Conservation (phyloP, 2,888 invertebrate species). For the Coremacera marginata region DNA sequence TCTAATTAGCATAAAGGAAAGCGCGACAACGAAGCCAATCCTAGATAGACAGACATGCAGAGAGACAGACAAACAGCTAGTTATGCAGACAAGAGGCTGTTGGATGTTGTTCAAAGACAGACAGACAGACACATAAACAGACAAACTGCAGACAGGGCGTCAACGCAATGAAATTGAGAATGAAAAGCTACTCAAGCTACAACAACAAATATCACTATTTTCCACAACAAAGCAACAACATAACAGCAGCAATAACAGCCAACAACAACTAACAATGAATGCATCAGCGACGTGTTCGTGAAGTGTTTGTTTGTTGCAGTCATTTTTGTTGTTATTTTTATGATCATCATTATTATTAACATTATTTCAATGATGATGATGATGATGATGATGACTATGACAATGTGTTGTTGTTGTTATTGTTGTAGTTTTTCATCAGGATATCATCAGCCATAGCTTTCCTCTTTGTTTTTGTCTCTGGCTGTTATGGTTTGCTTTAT, state of each 20-base stretch:
- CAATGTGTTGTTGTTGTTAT: constrained; percentile 57
- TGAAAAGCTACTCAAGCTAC: too few relatives aligned
- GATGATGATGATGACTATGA: too few relatives aligned
- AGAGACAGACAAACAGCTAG: constrained; percentile 22
- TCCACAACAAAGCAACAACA: too few relatives aligned
- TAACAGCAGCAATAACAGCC: too few relatives aligned
- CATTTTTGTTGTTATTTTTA: not conserved
- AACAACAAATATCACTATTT: too few relatives aligned
- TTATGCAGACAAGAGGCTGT: not conserved
- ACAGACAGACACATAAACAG: constrained; percentile 38
- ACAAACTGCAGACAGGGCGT: constrained; percentile 17
- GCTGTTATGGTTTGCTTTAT: constrained; percentile 52
- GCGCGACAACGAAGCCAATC: constrained; percentile 47
- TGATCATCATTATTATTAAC: too few relatives aligned
- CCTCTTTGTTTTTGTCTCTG: constrained; percentile 44
- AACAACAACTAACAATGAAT: too few relatives aligned
- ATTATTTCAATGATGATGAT: too few relatives aligned
- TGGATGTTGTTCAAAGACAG: not conserved
- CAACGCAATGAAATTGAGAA: too few relatives aligned
- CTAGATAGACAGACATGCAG: constrained; percentile 29
- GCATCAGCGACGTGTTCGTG: too few relatives aligned
- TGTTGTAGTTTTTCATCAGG: constrained; percentile 35
- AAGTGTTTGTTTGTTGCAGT: too few relatives aligned
- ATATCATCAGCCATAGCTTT: too few relatives aligned
- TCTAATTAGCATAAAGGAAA: constrained; percentile 61